Base-by-base conservation (phyloP, 2,113 vertebrate species). In the zebrafish (Danio rerio) region DNA sequence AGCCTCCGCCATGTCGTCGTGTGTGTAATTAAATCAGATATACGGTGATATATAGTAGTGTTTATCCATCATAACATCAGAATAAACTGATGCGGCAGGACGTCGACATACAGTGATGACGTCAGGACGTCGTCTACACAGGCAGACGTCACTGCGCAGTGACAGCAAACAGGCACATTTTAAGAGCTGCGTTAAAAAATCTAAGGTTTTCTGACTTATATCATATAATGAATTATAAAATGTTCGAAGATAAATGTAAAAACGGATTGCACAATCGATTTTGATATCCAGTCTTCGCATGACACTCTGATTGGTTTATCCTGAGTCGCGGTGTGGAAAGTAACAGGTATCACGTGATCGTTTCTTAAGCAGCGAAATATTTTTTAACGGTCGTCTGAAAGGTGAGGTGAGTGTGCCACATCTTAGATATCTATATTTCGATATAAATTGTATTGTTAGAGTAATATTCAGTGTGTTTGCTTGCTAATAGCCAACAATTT, bases 1-100 rank as follows among this genome's bases (percentile, higher is more conserved):
- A 11, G 49, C 62, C 62, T 53, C 49, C 77, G 21, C 62, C 75
- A 62, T 59, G 2, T 77, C 56, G 11, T 6, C 10, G 56, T 42
- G 4, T 9, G 49, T 43, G 62, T 55, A 10, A 9, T 53, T 6
- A 9, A 59, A 55, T 42, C 40, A 53, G 10, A 66, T 31, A 5
- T 20, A 47, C 9, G 5, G 61, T 5, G 61, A 66, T 20, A 10
- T 18, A 53, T 18, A 55, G 15, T 9, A 7, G 7, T 55, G 47
- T 65, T 42, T 66, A 18, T 79, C 77, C 77, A 66, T 66, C 62
- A 66, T 66, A 52, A 68, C n/a, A 52, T 52, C 75, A 78, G 20
- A 52, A 31, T 49, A 15, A 10, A 49, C 74, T 9, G 43, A 59
- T 16, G 42, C 74, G 20, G 56, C 59, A 16, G 20, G 59, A 45